These are phyloP conservation scores for Liposcelis brunnea DNA, from an alignment of 2,888 invertebrate genomes.

Conservation along the genomic window DNA sequence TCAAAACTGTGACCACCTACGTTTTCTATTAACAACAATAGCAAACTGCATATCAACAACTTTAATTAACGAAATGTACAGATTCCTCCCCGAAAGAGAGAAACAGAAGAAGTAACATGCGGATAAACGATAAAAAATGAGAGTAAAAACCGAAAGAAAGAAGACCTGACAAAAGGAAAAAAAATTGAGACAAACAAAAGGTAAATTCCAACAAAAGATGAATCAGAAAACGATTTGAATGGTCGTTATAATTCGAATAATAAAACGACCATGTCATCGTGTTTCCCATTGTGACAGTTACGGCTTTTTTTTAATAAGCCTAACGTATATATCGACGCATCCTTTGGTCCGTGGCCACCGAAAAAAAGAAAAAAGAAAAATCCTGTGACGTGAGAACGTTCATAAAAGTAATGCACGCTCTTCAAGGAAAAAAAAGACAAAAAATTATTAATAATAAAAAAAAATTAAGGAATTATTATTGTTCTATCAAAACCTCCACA, in stretches of 20 bases:
- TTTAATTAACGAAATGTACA: no score
- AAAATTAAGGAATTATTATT: conserved; percentile 8
- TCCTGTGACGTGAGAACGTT: conserved; percentile 3
- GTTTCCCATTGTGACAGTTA: conserved; percentile 1
- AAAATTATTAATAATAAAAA: background rate
- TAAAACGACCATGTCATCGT: conserved; percentile 3
- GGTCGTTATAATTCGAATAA: background rate
- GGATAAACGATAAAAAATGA: no score
- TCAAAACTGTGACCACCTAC: no score
- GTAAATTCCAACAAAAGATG: no score
- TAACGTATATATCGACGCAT: background rate
- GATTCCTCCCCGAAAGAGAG: no score
- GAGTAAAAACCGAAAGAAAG: no score
- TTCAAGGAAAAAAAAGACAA: background rate
- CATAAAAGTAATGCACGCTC: conserved; percentile 7
- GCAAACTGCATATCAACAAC: no score
- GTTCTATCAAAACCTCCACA: conserved; percentile 1
- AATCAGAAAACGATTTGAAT: no score
- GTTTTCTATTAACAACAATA: no score
- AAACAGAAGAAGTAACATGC: no score
- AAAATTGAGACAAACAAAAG: no score
- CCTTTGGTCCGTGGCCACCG: background rate
- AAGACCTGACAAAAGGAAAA: no score
- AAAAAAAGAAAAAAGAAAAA: background rate
- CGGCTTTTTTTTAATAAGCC: background rate